phyloP scores from a whole-genome alignment of 2,113 vertebrate genomes.

The Colaptes auratus region DNA sequence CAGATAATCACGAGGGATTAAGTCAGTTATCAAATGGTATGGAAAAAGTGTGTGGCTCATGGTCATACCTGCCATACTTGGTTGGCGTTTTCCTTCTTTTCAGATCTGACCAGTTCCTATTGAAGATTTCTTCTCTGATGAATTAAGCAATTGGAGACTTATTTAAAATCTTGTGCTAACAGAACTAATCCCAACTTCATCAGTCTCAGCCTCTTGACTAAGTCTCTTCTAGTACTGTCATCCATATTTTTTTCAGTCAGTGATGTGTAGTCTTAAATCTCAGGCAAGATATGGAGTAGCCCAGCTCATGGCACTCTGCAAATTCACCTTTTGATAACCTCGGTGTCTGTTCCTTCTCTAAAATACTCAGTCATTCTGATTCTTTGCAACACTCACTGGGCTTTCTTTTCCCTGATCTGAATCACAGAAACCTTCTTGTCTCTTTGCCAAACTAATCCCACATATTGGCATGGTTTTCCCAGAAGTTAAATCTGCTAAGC shows the following conservation, averaged over 20 bases:
- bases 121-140: background rate
- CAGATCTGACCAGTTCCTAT: background rate
- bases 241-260: background rate
- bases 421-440: background rate
- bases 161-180: slow-evolving; percentile 12
- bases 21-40: background rate
- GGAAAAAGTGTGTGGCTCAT: background rate
- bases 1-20: background rate
- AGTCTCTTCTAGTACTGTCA: background rate
- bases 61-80: background rate
- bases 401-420: background rate
- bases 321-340: background rate
- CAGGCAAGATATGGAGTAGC: background rate
- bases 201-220: background rate
- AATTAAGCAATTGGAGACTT: background rate
- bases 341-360: background rate
- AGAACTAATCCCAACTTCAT: background rate
- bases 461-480: background rate
- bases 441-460: slow-evolving; percentile 23
- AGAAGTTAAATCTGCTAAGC: slow-evolving; percentile 31
- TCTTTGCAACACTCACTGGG: background rate
- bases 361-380: background rate
- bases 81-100: background rate
- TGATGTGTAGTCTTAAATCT: background rate
- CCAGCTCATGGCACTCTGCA: background rate